A percentile compares a stretch with the other conserved stretches of the same genome.
These are phyloP conservation scores for Chaetorhynchus papuensis DNA, from an alignment of 2,113 vertebrate species.

Conservation along the genomic window DNA sequence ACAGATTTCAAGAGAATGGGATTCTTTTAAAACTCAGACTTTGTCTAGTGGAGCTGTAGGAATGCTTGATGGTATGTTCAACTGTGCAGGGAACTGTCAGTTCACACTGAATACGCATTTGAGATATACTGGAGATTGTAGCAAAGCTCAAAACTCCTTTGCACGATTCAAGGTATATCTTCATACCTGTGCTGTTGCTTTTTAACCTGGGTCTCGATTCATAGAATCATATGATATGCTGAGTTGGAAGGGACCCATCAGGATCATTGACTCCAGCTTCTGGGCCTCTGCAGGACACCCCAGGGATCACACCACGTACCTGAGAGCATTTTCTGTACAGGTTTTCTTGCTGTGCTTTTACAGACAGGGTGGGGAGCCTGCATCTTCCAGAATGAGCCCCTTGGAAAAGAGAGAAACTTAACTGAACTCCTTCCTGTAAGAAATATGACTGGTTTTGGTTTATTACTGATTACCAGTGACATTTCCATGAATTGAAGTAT, in stretches of 20 bases:
- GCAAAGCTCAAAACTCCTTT: not conserved
- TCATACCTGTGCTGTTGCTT: not conserved
- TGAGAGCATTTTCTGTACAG: accelerated
- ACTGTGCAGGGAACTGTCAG: not conserved
- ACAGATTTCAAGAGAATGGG: not conserved
- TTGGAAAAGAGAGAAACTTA: not conserved
- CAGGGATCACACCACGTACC: not conserved
- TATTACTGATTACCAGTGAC: not conserved
- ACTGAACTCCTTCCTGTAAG: not conserved
- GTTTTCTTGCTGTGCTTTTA: not conserved
- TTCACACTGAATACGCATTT: not conserved
- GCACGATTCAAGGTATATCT: not conserved
- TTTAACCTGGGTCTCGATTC: not conserved
- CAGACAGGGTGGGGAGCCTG: not conserved
- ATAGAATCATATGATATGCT: not conserved
- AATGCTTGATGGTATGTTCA: not conserved
- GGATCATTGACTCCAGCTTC: not conserved
- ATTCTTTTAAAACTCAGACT: not conserved
- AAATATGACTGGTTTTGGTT: not conserved
- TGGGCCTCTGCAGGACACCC: not conserved
- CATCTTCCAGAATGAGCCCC: not conserved
- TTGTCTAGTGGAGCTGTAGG: not conserved
- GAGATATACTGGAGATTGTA: not conserved
- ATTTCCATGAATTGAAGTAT: not conserved
- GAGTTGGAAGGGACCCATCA: not conserved